Base-by-base conservation (phyloP, 2,888 invertebrate genomes). In the Polia nebulosa region DNA sequence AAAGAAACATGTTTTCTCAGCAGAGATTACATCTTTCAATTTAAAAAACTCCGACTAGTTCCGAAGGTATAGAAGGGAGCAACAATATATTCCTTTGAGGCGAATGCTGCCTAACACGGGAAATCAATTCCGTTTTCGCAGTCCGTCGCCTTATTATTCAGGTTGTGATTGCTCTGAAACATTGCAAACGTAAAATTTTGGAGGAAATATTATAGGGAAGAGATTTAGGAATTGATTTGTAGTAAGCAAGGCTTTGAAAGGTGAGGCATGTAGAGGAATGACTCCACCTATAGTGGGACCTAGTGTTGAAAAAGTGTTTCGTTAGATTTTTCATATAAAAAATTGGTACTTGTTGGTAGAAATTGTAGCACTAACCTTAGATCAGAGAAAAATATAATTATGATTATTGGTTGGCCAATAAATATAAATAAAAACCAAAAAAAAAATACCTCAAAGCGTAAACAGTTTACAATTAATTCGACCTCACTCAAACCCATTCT, bases 21-120 rank as follows among this genome's bases (percentile, higher is more conserved):
- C 52, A 88, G 90, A 91, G 92, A 93, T 92, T 90, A 91, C 87
- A 92, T 93, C 91, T 91, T 89, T 90, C 88, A 86, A 91, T 92
- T 89, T 87, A 80, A 84, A 87, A 89, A 89, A 88, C 89, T 87
- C 84, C 84, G 66, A 75, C 76, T 78, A 84, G 79, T 81, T 80
- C 61, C 39, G 56, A 78, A 78, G 74, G 77, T 79, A 78, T 78
- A 61, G 70, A 73, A 75, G 73, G 72, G 72, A 79, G 72, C 75
- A 84, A 80, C 78, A 72, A 66, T 80, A 72, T 75, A 78, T 77
- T 67, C 73, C 79, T 79, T 83, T 72, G 75, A 73, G 60, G 62
- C 53, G 72, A 73, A 78, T 65, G 32, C 72, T 62, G 69, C 62
- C 66, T 67, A 76, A 80, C 67, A 77, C 64, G 73, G 62, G 68